phyloP scores from a whole-genome alignment of 2,888 invertebrate genomes.

The Agrochola lota region DNA sequence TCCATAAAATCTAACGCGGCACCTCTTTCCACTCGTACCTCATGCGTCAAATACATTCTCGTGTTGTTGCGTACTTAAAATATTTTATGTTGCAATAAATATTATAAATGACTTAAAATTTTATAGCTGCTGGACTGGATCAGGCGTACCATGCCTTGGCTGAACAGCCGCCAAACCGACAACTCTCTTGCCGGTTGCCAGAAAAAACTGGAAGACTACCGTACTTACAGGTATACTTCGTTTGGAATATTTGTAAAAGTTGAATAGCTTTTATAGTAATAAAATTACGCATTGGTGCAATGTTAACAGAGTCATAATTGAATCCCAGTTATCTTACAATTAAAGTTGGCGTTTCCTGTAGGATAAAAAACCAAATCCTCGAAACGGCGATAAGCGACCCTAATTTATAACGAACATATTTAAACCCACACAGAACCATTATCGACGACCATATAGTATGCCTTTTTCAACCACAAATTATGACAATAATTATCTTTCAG shows the following conservation, averaged over 20 bases:
- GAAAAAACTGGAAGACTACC: constrained; percentile 99
- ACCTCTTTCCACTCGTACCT: background rate
- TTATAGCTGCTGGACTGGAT: constrained; percentile 99
- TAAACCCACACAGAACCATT: background rate
- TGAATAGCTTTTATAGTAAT: background rate
- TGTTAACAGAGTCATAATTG: background rate
- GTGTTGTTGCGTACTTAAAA: constrained; percentile 15
- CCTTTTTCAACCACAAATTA: background rate
- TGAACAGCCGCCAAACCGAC: constrained; percentile 98
- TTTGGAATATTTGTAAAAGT: background rate
- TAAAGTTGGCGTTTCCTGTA: constrained; percentile 9
- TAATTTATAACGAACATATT: background rate
- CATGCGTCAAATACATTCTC: background rate
- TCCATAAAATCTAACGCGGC: background rate
- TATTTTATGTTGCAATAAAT: constrained; percentile 36
- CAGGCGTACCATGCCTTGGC: constrained; percentile 99
- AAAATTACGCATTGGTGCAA: background rate
- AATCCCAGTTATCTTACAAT: constrained; percentile 3
- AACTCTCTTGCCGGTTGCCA: constrained; percentile 99
- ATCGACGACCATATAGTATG: background rate
- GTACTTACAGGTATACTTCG: constrained; percentile 95
- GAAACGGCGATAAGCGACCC: constrained; percentile 3
- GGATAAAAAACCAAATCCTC: constrained; percentile 12
- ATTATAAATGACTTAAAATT: constrained; percentile 22
- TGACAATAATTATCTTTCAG: constrained; percentile 69